Evolutionary conservation across 1,140 invertebrate genomes (phyloP).

Genomic region (Medauroidea extradentata): DNA sequence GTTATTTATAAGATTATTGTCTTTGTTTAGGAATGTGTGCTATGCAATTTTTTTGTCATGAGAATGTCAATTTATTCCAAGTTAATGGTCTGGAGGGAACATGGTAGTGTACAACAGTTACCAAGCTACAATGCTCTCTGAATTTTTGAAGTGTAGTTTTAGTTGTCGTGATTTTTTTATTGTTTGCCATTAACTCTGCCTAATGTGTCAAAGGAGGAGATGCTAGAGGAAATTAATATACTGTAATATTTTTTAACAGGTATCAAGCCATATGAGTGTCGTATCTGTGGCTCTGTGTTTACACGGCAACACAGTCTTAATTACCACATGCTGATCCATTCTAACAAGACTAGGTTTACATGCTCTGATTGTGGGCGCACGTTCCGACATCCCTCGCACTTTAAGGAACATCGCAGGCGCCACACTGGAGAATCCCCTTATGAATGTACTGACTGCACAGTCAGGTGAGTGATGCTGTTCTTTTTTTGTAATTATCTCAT

Average conservation of each 20-base stretch:
- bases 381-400: conserved; percentile 64
- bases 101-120: too few relatives aligned
- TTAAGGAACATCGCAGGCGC: conserved; percentile 58
- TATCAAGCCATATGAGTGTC: conserved; percentile 61
- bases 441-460: conserved; percentile 58
- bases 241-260: conserved; percentile 37
- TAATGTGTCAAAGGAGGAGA: too few relatives aligned
- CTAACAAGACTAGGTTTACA: conserved; percentile 60
- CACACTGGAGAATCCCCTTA: conserved; percentile 65
- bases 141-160: too few relatives aligned
- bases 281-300: conserved; percentile 57
- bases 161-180: too few relatives aligned
- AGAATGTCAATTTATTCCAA: too few relatives aligned
- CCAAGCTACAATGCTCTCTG: too few relatives aligned
- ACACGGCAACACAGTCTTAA: conserved; percentile 62
- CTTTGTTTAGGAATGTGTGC: too few relatives aligned
- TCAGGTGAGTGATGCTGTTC: conserved; percentile 39
- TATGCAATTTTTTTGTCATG: too few relatives aligned
- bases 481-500: neutral
- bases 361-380: conserved; percentile 59
- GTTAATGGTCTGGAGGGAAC: too few relatives aligned
- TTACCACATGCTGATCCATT: conserved; percentile 64
- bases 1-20: too few relatives aligned
- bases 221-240: too few relatives aligned
- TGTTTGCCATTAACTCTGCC: too few relatives aligned